Conservation (phyloP, 1,140 invertebrate genomes). For the Micrasema longulum region DNA sequence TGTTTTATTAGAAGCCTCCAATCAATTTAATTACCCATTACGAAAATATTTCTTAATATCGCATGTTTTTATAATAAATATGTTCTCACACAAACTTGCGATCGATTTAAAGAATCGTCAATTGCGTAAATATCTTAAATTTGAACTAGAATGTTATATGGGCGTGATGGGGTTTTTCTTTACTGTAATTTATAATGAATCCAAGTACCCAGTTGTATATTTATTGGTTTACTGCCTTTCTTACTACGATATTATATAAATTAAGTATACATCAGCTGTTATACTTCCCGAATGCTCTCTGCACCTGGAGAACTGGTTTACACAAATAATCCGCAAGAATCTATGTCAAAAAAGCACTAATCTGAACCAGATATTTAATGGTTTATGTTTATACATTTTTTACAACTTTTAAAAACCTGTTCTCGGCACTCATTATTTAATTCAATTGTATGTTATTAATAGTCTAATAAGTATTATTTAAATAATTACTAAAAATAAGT, state of each 20-base stretch:
- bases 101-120: too few relatives aligned
- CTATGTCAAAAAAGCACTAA: constrained; percentile 24
- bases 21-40: too few relatives aligned
- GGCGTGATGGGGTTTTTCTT: background rate
- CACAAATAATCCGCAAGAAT: constrained; percentile 11
- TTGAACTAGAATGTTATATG: background rate
- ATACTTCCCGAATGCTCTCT: constrained; percentile 16
- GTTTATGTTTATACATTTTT: too few relatives aligned
- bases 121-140: too few relatives aligned
- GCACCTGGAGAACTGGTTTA: constrained; percentile 10
- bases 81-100: background rate
- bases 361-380: background rate
- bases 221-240: background rate
- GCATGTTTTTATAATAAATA: too few relatives aligned
- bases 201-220: background rate
- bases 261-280: background rate
- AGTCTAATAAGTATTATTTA: too few relatives aligned
- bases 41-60: too few relatives aligned
- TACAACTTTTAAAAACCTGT: too few relatives aligned
- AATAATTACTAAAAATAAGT: too few relatives aligned
- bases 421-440: too few relatives aligned
- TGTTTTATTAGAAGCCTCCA: too few relatives aligned
- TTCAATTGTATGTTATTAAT: too few relatives aligned
- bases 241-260: background rate
- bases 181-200: constrained; percentile 10